These are phyloP conservation scores for Rhincodon typus DNA, from an alignment of 2,797 vertebrate genomes.

Conservation along the genomic window DNA sequence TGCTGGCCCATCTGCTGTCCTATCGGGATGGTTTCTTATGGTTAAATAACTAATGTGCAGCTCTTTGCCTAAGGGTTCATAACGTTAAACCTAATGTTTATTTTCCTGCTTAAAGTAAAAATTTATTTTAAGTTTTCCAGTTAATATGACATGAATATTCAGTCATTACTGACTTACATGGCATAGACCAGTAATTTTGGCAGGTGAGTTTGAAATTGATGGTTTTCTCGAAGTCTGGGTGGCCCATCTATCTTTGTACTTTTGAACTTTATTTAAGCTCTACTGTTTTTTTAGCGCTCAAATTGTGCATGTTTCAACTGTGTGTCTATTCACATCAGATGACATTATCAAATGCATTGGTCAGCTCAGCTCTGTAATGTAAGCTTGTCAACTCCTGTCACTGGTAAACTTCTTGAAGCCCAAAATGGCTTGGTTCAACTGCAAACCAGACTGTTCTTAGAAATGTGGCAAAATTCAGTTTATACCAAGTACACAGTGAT, in stretches of 20 bases:
- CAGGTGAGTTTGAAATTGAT: not conserved
- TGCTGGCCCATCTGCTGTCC: not conserved
- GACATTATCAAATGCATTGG: not conserved
- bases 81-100: not conserved
- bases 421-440: not conserved
- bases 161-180: not conserved
- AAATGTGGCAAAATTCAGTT: not conserved
- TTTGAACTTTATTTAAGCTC: not conserved
- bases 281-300: not conserved
- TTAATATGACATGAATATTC: not conserved
- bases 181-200: not conserved
- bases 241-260: not conserved
- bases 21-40: not conserved
- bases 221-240: not conserved
- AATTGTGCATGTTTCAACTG: not conserved
- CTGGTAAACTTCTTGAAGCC: not conserved
- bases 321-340: not conserved
- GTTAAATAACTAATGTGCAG: not conserved
- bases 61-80: not conserved
- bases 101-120: not conserved
- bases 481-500: not conserved
- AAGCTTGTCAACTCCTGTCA: not conserved
- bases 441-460: not conserved
- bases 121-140: not conserved
- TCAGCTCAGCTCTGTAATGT: not conserved